Conservation (phyloP, 2,113 vertebrate genomes). For the Mus pahari region DNA sequence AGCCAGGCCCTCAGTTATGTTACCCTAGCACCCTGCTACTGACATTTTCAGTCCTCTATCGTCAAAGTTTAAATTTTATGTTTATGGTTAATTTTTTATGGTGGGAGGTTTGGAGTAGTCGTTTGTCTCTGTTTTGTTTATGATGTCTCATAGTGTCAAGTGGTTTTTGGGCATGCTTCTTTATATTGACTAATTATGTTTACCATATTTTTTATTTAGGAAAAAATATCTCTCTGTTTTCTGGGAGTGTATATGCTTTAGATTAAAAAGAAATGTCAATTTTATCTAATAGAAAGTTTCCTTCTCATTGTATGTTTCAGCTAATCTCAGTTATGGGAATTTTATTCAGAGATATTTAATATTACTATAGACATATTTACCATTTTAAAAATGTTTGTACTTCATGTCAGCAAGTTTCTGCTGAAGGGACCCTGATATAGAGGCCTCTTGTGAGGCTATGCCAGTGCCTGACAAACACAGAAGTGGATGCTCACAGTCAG, state of each 20-base stretch:
- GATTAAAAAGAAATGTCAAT: neutral
- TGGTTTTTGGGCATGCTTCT: neutral
- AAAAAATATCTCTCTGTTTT: neutral
- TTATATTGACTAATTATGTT: neutral
- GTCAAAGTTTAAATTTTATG: neutral
- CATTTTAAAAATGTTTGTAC: neutral
- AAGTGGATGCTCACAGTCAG: too few species aligned
- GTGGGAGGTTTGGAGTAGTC: neutral
- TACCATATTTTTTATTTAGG: neutral
- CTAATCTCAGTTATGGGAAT: neutral
- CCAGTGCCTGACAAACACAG: too few species aligned
- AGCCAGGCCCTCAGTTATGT: neutral
- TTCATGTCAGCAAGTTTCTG: too few species aligned
- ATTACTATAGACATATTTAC: neutral
- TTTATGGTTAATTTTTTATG: neutral
- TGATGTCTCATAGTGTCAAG: neutral
- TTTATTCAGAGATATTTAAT: slow-evolving; percentile 20
- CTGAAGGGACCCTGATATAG: too few species aligned
- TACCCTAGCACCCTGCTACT: neutral
- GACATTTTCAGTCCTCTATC: neutral
- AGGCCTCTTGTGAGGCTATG: too few species aligned
- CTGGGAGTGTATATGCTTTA: neutral
- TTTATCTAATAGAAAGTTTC: neutral
- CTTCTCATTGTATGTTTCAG: neutral
- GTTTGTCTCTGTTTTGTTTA: neutral